Conservation (phyloP, 2,888 invertebrate genomes). For the Archips xylosteana region DNA sequence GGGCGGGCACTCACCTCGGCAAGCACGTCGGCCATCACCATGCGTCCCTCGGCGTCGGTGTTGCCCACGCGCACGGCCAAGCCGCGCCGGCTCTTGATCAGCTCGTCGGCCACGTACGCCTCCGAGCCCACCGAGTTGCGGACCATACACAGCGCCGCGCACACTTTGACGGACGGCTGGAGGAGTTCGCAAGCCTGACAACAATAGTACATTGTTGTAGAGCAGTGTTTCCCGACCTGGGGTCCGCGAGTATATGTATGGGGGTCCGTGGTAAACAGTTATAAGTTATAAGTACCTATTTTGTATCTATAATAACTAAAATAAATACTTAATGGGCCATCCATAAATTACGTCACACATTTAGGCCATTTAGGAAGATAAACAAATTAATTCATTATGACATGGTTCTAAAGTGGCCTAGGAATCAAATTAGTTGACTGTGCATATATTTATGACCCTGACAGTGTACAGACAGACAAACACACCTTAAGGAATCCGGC, state of each 20-base stretch:
- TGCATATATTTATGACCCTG: too few species aligned
- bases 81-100: constrained; percentile 93
- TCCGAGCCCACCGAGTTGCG: constrained; percentile 96
- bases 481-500: constrained; percentile 95
- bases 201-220: not conserved
- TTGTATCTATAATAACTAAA: too few species aligned
- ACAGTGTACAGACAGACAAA: not conserved
- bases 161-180: constrained; percentile 91
- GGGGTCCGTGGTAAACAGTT: too few species aligned
- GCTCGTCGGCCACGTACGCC: constrained; percentile 95
- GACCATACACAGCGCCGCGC: constrained; percentile 93
- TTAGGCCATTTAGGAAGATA: too few species aligned
- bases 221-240: too few species aligned
- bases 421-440: too few species aligned
- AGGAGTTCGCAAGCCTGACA: constrained; percentile 85
- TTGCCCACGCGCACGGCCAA: constrained; percentile 95
- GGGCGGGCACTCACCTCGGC: constrained; percentile 86
- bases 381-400: too few species aligned
- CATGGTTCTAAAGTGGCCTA: too few species aligned
- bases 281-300: too few species aligned
- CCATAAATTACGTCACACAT: too few species aligned
- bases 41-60: constrained; percentile 98
- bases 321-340: too few species aligned
- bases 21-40: constrained; percentile 96
- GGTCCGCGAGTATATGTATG: too few species aligned